These are phyloP conservation scores for Phocoena sinus DNA, from an alignment of 2,113 vertebrate species.

Conservation along the genomic window DNA sequence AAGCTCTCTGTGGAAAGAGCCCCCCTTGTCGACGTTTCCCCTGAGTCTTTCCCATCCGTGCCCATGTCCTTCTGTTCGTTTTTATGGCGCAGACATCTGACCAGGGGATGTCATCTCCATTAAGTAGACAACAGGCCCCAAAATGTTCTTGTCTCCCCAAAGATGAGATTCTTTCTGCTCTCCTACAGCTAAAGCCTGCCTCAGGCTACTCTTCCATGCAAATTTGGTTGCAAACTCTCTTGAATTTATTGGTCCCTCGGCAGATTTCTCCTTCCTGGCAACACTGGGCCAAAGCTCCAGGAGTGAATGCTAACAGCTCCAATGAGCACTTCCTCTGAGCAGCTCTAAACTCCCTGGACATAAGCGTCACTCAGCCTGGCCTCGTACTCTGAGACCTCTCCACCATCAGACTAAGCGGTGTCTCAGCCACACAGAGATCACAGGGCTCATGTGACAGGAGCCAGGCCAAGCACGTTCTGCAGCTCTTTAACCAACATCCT, in stretches of 20 bases:
- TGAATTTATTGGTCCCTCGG: background rate
- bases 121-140: background rate
- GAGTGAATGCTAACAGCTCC: background rate
- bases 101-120: background rate
- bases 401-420: background rate
- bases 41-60: background rate
- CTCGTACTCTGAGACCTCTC: background rate
- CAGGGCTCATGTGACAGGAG: background rate
- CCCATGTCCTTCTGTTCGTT: background rate
- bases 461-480: background rate
- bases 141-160: background rate
- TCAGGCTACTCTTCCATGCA: background rate
- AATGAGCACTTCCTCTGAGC: background rate
- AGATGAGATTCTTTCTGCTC: slow-evolving; percentile 9
- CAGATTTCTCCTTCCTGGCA: background rate
- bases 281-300: background rate
- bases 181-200: background rate
- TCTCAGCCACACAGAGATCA: background rate
- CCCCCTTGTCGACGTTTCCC: background rate
- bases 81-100: background rate
- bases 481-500: background rate
- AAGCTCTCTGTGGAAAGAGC: background rate
- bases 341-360: background rate
- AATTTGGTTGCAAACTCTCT: background rate
- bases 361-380: background rate